A percentile compares a stretch with the other conserved stretches of the same genome.
phyloP scores from a whole-genome alignment of 2,888 invertebrate genomes.

The Nycteola revayana region DNA sequence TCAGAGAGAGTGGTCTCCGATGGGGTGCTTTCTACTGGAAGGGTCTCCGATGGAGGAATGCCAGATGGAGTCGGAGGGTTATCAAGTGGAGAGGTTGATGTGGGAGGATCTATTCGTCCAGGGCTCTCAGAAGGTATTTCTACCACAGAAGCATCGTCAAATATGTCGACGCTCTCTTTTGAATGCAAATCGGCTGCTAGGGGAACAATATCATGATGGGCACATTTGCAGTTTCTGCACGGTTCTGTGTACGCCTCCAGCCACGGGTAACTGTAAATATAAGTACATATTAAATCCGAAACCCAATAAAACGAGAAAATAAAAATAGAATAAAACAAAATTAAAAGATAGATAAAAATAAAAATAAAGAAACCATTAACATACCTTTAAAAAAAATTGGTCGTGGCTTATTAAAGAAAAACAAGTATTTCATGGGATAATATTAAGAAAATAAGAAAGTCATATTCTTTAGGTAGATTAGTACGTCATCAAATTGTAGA shows the following conservation, averaged over 20 bases:
- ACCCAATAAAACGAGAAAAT: too few species aligned
- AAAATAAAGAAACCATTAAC: neutral
- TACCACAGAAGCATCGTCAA: neutral
- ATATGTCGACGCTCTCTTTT: too few species aligned
- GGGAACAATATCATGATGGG: too few species aligned
- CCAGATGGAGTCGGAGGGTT: too few species aligned
- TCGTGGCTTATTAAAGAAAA: neutral
- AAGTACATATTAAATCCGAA: too few species aligned
- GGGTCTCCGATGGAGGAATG: too few species aligned
- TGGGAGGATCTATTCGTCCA: too few species aligned
- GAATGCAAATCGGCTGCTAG: too few species aligned
- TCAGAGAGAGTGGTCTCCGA: too few species aligned
- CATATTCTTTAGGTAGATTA: constrained; percentile 27
- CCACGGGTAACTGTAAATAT: constrained; percentile 11
- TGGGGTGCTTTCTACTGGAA: too few species aligned
- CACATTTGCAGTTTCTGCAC: too few species aligned
- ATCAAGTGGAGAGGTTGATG: too few species aligned
- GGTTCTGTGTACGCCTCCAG: neutral
- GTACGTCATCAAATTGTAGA: constrained; percentile 41
- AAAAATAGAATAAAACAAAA: neutral
- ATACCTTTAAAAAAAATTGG: constrained; percentile 3
- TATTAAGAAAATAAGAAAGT: constrained; percentile 5
- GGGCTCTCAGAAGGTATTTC: neutral
- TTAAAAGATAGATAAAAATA: neutral
- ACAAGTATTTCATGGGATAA: neutral